phyloP scores from a whole-genome alignment of 1,140 invertebrate species.

The Planococcus citri region DNA sequence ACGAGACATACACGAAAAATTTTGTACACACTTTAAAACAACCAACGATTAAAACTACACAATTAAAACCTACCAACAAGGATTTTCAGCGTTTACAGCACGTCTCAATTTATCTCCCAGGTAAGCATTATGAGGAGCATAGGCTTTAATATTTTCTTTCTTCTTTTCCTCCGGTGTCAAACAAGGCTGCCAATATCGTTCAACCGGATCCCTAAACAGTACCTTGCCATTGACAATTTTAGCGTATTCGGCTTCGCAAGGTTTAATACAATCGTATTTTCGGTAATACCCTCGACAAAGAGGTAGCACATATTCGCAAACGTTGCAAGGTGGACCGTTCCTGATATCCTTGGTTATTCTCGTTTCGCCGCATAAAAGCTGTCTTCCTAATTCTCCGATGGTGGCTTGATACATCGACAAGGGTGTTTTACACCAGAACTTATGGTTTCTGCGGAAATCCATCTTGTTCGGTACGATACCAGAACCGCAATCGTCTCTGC shows the following conservation, averaged over 20 bases:
- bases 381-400: not conserved
- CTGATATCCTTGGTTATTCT: not conserved
- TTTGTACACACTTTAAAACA: not conserved
- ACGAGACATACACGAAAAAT: not conserved
- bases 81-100: not conserved
- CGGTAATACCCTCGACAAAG: not conserved
- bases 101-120: not conserved
- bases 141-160: not conserved
- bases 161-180: not conserved
- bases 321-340: not conserved
- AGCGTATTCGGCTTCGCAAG: not conserved
- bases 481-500: not conserved
- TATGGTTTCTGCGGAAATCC: not conserved
- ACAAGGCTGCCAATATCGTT: not conserved
- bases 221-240: not conserved
- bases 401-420: constrained; percentile 11
- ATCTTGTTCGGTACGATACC: not conserved
- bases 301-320: not conserved
- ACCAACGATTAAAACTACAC: not conserved
- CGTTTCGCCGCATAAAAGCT: not conserved
- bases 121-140: not conserved
- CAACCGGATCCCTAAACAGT: not conserved
- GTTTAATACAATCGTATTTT: not conserved
- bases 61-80: not conserved
- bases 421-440: not conserved